phyloP scores from a whole-genome alignment of 2,113 vertebrate genomes.

The Phrynocephalus versicolor region DNA sequence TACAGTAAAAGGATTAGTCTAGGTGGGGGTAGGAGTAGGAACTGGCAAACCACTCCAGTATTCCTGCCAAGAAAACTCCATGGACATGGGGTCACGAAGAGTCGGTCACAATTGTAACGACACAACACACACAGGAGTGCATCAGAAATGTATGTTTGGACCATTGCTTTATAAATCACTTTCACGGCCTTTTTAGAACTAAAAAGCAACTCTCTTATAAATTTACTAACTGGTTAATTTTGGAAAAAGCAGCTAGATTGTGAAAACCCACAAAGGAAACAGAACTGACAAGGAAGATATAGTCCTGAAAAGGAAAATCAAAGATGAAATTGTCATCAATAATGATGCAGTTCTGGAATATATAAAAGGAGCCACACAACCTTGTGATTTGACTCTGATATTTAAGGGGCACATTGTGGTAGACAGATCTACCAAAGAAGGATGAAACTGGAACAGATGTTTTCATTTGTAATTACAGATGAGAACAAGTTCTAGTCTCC shows the following conservation, averaged over 20 bases:
- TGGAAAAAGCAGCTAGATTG: not conserved
- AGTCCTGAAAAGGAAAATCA: not conserved
- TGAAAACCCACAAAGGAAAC: slow-evolving; percentile 7
- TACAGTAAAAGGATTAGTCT: not conserved
- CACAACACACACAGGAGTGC: too few relatives aligned
- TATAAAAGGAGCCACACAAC: not conserved
- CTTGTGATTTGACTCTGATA: accelerated
- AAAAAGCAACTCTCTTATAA: too few relatives aligned
- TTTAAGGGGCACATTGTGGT: slow-evolving; percentile 1
- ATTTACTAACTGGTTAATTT: not conserved
- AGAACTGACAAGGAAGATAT: not conserved
- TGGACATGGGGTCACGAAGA: too few relatives aligned
- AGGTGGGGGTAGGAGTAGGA: not conserved
- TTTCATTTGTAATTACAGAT: slow-evolving; percentile 33
- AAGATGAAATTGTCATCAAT: slow-evolving; percentile 4
- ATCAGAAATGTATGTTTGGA: not conserved
- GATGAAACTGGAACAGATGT: slow-evolving; percentile 26
- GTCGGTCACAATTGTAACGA: too few relatives aligned
- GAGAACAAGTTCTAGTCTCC: slow-evolving; percentile 11
- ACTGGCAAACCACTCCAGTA: not conserved
- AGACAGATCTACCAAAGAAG: slow-evolving; percentile 1
- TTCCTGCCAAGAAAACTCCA: too few relatives aligned
- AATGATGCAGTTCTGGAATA: not conserved
- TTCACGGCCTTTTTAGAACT: not conserved
- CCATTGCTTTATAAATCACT: not conserved